phyloP scores from a whole-genome alignment of 2,797 vertebrate species.

The Anas georgica region DNA sequence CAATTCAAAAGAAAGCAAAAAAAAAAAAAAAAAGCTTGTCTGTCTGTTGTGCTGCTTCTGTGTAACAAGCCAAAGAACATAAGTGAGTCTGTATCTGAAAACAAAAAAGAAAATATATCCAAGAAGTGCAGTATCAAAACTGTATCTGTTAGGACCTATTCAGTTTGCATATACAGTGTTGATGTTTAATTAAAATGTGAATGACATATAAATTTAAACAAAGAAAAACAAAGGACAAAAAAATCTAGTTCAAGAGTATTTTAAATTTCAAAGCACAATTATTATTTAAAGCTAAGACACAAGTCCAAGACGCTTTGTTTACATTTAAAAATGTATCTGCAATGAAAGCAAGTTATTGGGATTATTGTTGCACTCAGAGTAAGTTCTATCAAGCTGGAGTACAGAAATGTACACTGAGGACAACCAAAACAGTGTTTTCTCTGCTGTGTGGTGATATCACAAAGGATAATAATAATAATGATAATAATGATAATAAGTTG shows the following conservation, averaged over 20 bases:
- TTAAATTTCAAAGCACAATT: background rate
- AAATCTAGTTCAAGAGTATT: background rate
- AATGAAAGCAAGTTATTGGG: background rate
- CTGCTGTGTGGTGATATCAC: background rate
- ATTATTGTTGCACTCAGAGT: background rate
- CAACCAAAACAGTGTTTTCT: background rate
- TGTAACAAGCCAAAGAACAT: background rate
- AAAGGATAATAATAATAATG: too few species aligned
- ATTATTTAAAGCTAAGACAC: background rate
- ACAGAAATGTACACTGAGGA: accelerated
- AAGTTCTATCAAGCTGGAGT: background rate
- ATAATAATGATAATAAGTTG: too few species aligned
- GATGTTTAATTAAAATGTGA: background rate
- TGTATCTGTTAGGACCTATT: background rate
- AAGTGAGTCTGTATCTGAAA: background rate
- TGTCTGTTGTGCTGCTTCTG: background rate
- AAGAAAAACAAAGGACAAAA: background rate
- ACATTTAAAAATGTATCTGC: background rate
- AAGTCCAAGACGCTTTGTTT: background rate
- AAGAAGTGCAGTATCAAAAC: background rate
- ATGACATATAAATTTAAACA: background rate
- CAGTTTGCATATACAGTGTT: background rate
- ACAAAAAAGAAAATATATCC: background rate
- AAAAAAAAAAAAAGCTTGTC: background rate
- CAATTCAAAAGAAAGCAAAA: background rate